A percentile compares a stretch with the other conserved stretches of the same genome.
phyloP scores from a whole-genome alignment of 2,797 vertebrate species.

The Oreortyx pictus region DNA sequence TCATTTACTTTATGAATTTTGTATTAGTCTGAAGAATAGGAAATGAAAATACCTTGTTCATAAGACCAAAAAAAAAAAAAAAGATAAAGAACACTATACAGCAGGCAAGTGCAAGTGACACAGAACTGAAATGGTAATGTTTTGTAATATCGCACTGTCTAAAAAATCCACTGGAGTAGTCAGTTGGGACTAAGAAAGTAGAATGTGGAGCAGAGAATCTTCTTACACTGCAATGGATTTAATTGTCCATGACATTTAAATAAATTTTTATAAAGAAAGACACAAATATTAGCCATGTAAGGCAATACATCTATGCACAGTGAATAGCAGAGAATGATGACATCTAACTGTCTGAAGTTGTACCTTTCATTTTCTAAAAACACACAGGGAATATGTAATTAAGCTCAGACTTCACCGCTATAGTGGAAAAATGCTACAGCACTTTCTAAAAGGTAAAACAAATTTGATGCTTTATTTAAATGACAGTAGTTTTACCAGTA shows the following conservation, averaged over 20 bases:
- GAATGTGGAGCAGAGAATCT: neutral
- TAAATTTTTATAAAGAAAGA: neutral
- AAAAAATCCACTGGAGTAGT: neutral
- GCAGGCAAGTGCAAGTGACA: neutral
- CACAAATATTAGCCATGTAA: constrained; percentile 3
- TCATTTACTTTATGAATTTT: neutral
- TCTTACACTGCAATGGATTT: neutral
- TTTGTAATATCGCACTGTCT: neutral
- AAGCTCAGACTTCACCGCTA: neutral
- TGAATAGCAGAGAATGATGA: neutral
- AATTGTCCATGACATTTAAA: neutral
- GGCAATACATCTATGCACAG: neutral
- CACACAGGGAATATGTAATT: neutral
- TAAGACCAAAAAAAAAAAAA: neutral
- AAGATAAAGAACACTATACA: neutral
- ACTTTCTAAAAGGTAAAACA: neutral
- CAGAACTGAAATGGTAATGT: neutral
- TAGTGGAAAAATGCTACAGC: neutral
- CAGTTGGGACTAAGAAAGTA: neutral
- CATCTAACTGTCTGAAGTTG: neutral
- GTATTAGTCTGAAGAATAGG: neutral
- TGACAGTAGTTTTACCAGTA: neutral
- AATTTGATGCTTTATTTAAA: neutral
- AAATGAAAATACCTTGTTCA: neutral
- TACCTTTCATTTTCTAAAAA: neutral